Evolutionary conservation across 30 jellyfish, hydroid and myxozoan genomes (phyloP).

Genomic region (Pelagia noctiluca): DNA sequence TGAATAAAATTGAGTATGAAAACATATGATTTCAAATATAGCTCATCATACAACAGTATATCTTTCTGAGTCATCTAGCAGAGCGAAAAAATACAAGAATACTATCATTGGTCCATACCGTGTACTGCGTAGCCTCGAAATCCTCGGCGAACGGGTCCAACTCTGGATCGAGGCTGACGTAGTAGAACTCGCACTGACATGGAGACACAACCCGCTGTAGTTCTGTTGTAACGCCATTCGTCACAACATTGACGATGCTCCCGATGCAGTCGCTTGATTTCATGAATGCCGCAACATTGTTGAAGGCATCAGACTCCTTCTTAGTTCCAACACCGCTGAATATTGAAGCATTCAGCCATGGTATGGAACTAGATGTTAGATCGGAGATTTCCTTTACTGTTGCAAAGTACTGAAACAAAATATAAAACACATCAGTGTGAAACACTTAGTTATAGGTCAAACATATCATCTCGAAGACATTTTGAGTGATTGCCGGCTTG

Average conservation of each 20-base stretch:
- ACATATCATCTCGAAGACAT: too few species aligned
- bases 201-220: conserved; percentile 93
- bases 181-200: conserved; percentile 85
- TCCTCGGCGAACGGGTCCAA: conserved; percentile 98
- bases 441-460: too few species aligned
- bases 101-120: conserved; percentile 25
- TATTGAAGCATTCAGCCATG: conserved; percentile 85
- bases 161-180: conserved; percentile 96
- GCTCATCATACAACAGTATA: neutral
- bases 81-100: neutral
- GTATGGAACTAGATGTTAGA: conserved; percentile 83
- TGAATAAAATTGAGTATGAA: too few species aligned
- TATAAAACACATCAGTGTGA: too few species aligned
- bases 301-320: conserved; percentile 39
- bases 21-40: neutral
- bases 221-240: conserved; percentile 76
- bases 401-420: conserved; percentile 79
- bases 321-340: conserved; percentile 64
- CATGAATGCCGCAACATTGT: conserved; percentile 72
- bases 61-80: too few species aligned
- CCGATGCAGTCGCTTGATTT: conserved; percentile 90
- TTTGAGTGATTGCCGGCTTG: too few species aligned
- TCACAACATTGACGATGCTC: conserved; percentile 79
- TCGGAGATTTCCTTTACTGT: conserved; percentile 75
- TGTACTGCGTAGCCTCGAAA: conserved; percentile 67